Base-by-base conservation (phyloP, 2,888 invertebrate species). In the Macropis europaea region DNA sequence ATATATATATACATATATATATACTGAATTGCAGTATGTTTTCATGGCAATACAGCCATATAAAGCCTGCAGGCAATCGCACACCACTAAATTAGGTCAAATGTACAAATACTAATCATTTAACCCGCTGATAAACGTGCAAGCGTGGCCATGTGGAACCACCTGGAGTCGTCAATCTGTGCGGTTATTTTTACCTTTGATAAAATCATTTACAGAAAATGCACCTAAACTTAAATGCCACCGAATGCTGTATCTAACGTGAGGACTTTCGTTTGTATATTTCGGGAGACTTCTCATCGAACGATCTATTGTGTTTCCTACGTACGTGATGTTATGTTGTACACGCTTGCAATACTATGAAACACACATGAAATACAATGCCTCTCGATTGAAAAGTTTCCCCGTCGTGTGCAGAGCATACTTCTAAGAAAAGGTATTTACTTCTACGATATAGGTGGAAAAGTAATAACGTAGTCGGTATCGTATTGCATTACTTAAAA, bases 51-150 rank as follows among this genome's bases (percentile, higher is more conserved):
- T 79, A 79, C 77, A 79, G 73, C 76, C 77, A 47, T 68, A 77
- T 68, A 64, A 81, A 81, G 81, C 82, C 72, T 82, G 80, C 76
- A 86, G 84, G 84, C 81, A 81, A 79, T 86, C 85, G 87, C 88
- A 88, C 86, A 88, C 86, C 84, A 87, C 87, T 85, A 82, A 83
- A 62, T 73, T 42, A 79, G 72, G 70, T 79, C 73, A 57, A 84
- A 81, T 82, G 73, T 73, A 76, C 75, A 79, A 76, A 43, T 76
- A 80, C 82, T 83, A 82, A 75, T 71, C 54, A 57, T 70, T 79
- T 66, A 76, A 82, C 67, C 80, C 76, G 78, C 75, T 69, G 63
- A 75, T 78, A 77, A 82, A 79, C 82, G 82, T 82, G 82, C 82
- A 82, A 75, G 75, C 73, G 68, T 70, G 76, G 78, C 54, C 36